Evolutionary conservation across 2,113 vertebrate species (phyloP), one percentile per base, ranked within the genome.

Genomic region (Oryzias melastigma): DNA sequence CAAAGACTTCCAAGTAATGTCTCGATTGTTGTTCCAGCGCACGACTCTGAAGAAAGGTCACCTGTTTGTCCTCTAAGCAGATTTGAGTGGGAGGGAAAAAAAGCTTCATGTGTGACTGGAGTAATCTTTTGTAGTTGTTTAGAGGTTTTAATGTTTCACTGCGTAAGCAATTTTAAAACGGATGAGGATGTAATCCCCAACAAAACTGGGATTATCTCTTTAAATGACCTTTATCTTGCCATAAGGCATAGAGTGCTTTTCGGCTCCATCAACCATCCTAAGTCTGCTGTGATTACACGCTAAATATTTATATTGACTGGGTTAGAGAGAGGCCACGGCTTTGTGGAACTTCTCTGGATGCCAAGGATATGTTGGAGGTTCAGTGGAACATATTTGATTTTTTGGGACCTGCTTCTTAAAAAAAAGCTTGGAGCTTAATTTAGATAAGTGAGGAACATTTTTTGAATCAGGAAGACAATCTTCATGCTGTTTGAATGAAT

Each of bases 101-200:
- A 62, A 66, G 57, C 69, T 25, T 59, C 55, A 73, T 78, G 55
- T 72, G 71, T 78, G 70, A 78, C 77, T 54, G 14, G 20, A 71
- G 58, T 87, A 78, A 88, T 90, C 80, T 84, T 83, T 78, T 90
- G 87, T 82, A 90, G 82, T 82, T 88, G 82, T 89, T 89, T 86
- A 81, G 81, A 75, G 82, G 84, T 85, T 88, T 90, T 78, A 83
- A 55, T 58, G 51, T 84, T 86, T 68, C 73, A 65, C 46, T 35
- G 86, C 84, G 79, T 87, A 90, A 88, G 86, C 85, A 85, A 88
- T 91, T 91, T 90, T 82, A 78, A 83, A 90, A 87, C 58, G 83
- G 81, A 88, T 87, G 81, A 89, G 79, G 77, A 68, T 56, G 51
- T 90, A 91, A 90, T 92, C 88, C 86, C 56, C 56, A 58, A 85